Evolutionary conservation across 2,797 vertebrate species (phyloP).

Genomic region (Danio kyathit): DNA sequence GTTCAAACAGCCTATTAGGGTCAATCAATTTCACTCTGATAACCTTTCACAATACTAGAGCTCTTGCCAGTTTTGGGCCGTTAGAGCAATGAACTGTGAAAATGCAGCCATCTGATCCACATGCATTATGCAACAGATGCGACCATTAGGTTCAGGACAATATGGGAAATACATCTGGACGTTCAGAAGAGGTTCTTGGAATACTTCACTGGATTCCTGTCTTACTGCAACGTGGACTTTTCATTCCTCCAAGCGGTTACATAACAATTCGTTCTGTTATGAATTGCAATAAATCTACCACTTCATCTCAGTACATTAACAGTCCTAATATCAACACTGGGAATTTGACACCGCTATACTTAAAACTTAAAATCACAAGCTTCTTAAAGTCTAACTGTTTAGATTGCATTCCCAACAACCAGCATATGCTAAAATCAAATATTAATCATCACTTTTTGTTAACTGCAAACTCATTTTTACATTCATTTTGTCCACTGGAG

Average conservation of each 20-base stretch:
- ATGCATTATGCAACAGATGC: background rate
- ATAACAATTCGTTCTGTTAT: slow-evolving; percentile 15
- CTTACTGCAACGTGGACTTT: slow-evolving; percentile 25
- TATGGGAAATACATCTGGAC: slow-evolving; percentile 17
- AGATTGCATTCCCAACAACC: background rate
- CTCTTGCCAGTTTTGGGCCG: slow-evolving; percentile 32
- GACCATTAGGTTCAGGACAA: background rate
- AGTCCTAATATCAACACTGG: background rate
- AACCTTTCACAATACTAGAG: slow-evolving; percentile 51
- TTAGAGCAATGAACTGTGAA: slow-evolving; percentile 46
- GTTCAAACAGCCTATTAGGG: slow-evolving; percentile 22
- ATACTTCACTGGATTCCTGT: background rate
- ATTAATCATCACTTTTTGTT: background rate
- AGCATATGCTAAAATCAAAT: background rate
- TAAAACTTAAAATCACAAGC: slow-evolving; percentile 27
- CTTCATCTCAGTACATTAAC: background rate
- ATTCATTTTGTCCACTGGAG: background rate
- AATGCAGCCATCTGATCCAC: slow-evolving; percentile 14
- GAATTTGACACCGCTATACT: slow-evolving; percentile 1
- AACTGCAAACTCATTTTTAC: background rate
- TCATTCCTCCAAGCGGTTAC: slow-evolving; percentile 18
- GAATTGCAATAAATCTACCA: background rate
- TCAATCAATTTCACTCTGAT: slow-evolving; percentile 57
- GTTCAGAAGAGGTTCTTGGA: background rate
- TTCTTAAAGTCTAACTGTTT: background rate